Percentiles rank a stretch among this genome's conserved stretches.
phyloP scores from a whole-genome alignment of 2,113 vertebrate species.

The Gobio gobio region DNA sequence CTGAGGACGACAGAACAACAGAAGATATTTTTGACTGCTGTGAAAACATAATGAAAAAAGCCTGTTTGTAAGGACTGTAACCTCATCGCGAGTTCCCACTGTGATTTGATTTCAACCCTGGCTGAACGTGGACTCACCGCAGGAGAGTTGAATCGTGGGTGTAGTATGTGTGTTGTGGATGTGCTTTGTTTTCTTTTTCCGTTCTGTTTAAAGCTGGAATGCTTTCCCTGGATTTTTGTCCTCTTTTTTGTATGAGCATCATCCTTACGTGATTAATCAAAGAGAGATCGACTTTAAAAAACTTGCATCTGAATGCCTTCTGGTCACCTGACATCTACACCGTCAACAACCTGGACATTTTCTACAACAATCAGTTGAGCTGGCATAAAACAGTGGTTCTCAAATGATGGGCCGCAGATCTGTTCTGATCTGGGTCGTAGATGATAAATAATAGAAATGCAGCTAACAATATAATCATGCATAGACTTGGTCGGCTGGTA shows the following conservation, averaged over 20 bases:
- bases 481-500: background rate
- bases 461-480: background rate
- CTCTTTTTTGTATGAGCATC: slow-evolving; percentile 30
- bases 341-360: background rate
- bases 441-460: background rate
- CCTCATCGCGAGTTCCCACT: slow-evolving; percentile 17
- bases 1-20: background rate
- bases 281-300: slow-evolving; percentile 8
- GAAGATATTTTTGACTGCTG: slow-evolving; percentile 15
- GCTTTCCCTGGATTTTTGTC: background rate
- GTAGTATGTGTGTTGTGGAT: slow-evolving; percentile 6
- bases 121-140: slow-evolving; percentile 12
- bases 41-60: slow-evolving; percentile 6
- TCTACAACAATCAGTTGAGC: background rate
- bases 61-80: slow-evolving; percentile 3
- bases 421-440: background rate
- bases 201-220: background rate
- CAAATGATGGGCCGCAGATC: background rate
- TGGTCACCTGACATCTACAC: background rate
- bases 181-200: slow-evolving; percentile 1
- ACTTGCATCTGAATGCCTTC: background rate
- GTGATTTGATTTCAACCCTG: slow-evolving; percentile 31
- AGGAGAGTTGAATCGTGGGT: slow-evolving; percentile 19
- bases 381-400: background rate
- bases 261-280: background rate